Evolutionary conservation across 2,888 invertebrate genomes (phyloP).

Genomic region (Coleophora flavipennella): DNA sequence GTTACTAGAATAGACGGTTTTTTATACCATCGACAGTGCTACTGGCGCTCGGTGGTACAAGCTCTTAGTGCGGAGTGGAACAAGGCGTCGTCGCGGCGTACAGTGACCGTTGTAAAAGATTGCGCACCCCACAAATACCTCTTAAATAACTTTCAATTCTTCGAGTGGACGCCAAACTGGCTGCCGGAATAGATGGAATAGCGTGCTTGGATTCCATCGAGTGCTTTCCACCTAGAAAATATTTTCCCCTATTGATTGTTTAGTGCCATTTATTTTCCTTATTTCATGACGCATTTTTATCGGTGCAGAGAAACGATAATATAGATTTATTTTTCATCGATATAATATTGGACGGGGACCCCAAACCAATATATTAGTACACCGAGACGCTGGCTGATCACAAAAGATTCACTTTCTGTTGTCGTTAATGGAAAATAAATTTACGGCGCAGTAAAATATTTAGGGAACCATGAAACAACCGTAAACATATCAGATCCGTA

Average conservation of each 20-base stretch:
- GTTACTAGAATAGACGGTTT: too few relatives aligned
- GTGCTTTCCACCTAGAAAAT: neutral
- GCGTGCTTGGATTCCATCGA: neutral
- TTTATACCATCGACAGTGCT: too few relatives aligned
- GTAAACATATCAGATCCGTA: too few relatives aligned
- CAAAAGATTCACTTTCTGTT: too few relatives aligned
- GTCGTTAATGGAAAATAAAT: too few relatives aligned
- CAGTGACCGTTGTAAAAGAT: constrained; percentile 49
- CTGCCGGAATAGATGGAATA: constrained; percentile 9
- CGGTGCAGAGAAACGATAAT: neutral
- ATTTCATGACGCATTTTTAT: too few relatives aligned
- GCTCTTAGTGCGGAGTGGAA: neutral
- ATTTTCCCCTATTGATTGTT: neutral
- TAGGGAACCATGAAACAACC: constrained; percentile 5
- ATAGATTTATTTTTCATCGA: too few relatives aligned
- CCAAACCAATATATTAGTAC: too few relatives aligned
- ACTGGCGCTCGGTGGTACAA: too few relatives aligned
- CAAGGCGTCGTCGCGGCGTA: constrained; percentile 35
- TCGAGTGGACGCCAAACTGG: constrained; percentile 29
- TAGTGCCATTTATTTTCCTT: too few relatives aligned
- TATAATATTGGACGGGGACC: neutral
- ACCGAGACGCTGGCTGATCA: too few relatives aligned
- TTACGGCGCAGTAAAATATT: constrained; percentile 7
- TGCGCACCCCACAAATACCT: constrained; percentile 42
- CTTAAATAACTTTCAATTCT: constrained; percentile 40